Base-by-base conservation (phyloP, 2,888 invertebrate genomes). In the Papilio elwesi region DNA sequence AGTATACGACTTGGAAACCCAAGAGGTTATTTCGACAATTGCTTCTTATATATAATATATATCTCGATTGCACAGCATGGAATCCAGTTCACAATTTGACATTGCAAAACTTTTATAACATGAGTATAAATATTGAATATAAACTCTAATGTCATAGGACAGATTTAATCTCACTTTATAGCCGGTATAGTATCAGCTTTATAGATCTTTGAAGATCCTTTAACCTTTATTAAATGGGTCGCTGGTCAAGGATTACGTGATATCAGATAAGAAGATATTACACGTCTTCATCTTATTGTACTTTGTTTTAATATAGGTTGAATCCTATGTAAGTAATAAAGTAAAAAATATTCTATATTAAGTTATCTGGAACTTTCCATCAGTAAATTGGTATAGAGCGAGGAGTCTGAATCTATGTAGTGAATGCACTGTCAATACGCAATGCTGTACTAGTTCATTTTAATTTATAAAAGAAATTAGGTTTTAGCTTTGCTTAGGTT, bases 1-100 rank as follows among this genome's bases (percentile, higher is more conserved):
- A 81, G 74, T 93, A 63, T 91, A 85, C 78, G 91, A 93, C 69
- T 85, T 91, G 84, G 90, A 87, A 80, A 93, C 93, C 72, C 89
- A 89, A 79, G 85, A 89, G 87, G 93, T 92, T 76, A 75, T 81
- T 76, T 55, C 16, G 26, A 70, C 43, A 38, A 66, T 68, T 36
- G 63, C 55, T 16, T 57, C 12, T 64, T 51, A n/a, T 59, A 4
- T 43, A 6, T 43, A 43, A 62, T 59, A 38, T 43, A 0, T 15
- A 43, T 11, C 49, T 49, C 12, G 12, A 49, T 49, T 12, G 49
- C 36, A 51, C 5, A n/a, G n/a, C 13, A 47, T 55, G 6, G 38
- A 10, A 9, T 52, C 38, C 7, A 51, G 26, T 66, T 57, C 4
- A 43, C n/a, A 10, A 36, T 36, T 62, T 36, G 0, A 8, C 7